Conservation (phyloP, 1,140 invertebrate species). For the Bombus vancouverensis region DNA sequence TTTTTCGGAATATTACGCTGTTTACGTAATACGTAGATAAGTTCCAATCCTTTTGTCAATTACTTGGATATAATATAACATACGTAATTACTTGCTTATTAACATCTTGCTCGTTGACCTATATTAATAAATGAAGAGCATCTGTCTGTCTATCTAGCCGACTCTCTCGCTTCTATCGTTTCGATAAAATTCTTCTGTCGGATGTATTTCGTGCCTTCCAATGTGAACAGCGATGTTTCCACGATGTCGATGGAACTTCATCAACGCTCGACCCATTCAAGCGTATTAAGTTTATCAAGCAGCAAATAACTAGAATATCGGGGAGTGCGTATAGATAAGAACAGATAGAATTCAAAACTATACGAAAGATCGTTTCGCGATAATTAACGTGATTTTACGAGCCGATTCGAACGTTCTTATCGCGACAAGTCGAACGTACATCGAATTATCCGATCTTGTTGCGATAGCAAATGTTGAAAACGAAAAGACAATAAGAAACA, state of each 20-base stretch:
- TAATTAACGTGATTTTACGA: too few relatives aligned
- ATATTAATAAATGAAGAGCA: constrained; percentile 18
- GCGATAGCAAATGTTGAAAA: neutral
- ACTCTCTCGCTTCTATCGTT: neutral
- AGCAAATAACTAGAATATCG: constrained; percentile 7
- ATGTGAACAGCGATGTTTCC: constrained; percentile 31
- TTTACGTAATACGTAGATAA: neutral
- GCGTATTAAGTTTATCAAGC: constrained; percentile 51
- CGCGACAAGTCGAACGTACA: neutral
- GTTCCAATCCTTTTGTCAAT: neutral
- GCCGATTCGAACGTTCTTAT: neutral
- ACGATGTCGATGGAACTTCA: constrained; percentile 60
- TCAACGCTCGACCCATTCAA: constrained; percentile 60
- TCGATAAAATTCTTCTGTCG: constrained; percentile 18
- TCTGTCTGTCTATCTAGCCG: neutral
- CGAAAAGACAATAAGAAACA: neutral
- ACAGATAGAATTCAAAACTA: neutral
- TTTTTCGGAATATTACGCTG: neutral
- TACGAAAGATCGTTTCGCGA: too few relatives aligned
- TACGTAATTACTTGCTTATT: too few relatives aligned
- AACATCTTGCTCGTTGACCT: neutral
- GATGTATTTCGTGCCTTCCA: neutral
- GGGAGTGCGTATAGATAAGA: constrained; percentile 14
- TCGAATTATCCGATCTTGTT: neutral
- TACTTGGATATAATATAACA: too few relatives aligned